phyloP scores from a whole-genome alignment of 2,113 vertebrate species.

The Clarias gariepinus region DNA sequence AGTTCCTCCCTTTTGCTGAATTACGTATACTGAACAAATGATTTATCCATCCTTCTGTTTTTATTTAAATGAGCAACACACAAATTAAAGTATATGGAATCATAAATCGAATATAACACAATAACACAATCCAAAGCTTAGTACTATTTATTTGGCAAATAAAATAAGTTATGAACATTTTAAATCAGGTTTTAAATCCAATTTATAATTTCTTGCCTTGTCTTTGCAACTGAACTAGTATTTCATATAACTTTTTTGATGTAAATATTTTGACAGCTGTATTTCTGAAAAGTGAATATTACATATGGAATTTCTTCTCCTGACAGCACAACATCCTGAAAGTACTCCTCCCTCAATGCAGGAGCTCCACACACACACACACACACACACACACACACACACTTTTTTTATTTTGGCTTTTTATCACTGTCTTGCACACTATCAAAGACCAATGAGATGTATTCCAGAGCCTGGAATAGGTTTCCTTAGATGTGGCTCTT shows the following conservation, averaged over 20 bases:
- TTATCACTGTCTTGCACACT: constrained; percentile 55
- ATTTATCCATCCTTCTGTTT: not conserved
- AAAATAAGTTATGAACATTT: not conserved
- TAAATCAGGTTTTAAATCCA: not conserved
- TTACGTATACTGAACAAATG: not conserved
- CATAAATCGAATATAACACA: not conserved
- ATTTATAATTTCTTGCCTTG: not conserved
- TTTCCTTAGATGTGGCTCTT: constrained; percentile 61
- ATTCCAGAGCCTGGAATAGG: constrained; percentile 45
- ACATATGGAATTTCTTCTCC: not conserved
- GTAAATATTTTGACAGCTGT: not conserved
- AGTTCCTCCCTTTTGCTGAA: constrained; percentile 16
- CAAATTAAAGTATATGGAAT: not conserved
- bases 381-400: constrained; percentile 4
- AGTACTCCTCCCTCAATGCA: not conserved
- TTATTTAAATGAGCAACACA: not conserved
- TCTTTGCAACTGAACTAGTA: not conserved
- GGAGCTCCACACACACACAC: not conserved
- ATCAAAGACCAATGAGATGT: constrained; percentile 61
- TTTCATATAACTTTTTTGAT: not conserved
- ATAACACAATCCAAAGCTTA: not conserved
- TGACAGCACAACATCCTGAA: not conserved
- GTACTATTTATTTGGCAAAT: not conserved
- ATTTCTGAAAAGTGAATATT: not conserved
- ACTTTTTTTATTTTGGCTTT: constrained; percentile 41